Evolutionary conservation across 2,113 vertebrate genomes (phyloP).

Genomic region (Forbesichthys agassizii): DNA sequence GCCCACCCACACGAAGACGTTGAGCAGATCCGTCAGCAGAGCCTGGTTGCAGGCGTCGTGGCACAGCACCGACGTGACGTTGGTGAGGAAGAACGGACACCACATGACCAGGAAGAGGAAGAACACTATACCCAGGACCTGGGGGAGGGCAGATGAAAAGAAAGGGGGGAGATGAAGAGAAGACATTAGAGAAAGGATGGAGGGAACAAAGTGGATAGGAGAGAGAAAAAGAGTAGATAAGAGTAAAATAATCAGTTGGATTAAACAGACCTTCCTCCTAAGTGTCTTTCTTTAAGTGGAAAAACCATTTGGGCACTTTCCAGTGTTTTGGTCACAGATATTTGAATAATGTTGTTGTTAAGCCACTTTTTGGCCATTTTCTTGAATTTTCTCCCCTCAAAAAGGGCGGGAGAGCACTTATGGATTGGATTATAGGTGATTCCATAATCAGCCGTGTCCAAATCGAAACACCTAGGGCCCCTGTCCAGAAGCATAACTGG

Average conservation of each 20-base stretch:
- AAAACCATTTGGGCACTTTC: too few relatives aligned
- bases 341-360: too few relatives aligned
- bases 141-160: not conserved
- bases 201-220: not conserved
- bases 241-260: not conserved
- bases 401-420: not conserved
- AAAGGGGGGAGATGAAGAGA: too few relatives aligned
- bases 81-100: slow-evolving; percentile 98
- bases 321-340: too few relatives aligned
- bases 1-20: slow-evolving; percentile 97
- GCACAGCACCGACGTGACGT: slow-evolving; percentile 93
- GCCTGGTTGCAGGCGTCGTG: slow-evolving; percentile 83
- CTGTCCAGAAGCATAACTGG: not conserved
- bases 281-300: not conserved
- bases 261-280: too few relatives aligned
- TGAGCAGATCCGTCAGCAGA: slow-evolving; percentile 88
- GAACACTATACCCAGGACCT: slow-evolving; percentile 95
- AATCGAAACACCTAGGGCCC: too few relatives aligned
- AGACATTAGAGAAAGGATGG: not conserved
- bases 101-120: slow-evolving; percentile 98
- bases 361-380: too few relatives aligned
- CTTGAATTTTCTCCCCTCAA: too few relatives aligned
- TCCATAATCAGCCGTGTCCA: too few relatives aligned
- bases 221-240: not conserved
- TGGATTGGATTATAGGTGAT: not conserved